Base-by-base conservation (phyloP, 1,140 invertebrate genomes). In the Bombus balteatus region DNA sequence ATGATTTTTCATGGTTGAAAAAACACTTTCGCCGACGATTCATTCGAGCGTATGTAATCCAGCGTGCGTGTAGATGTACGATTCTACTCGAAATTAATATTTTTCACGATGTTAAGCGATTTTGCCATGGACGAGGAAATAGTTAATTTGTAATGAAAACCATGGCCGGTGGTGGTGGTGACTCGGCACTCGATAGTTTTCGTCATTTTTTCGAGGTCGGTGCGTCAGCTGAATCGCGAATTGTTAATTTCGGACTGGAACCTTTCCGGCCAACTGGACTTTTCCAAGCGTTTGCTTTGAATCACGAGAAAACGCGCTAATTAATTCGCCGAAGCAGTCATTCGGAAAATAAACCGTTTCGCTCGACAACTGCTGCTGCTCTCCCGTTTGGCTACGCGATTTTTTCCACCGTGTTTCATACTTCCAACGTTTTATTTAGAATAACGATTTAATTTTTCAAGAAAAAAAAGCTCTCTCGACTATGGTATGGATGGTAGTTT, bases 311-410 rank as follows among this genome's bases (percentile, higher is more conserved):
- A 83, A 62, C 73, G 73, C 41, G 53, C 28, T 72, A 76, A 76
- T 86, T 83, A 83, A 86, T 86, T 71, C 66, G n/a, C 41, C 62
- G 28, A 37, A 15, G 57, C 62, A 41, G n/a, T 70, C 47, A 39
- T 59, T 39, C 39, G 41, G 66, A 83, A 77, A 86, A 77, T 86
- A 78, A 86, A 83, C 59, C 65, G 47, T 76, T 82, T 82, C 25
- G n/a, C 73, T 37, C 53, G 47, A 15, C 10, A 73, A 71, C n/a
- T 37, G 66, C 2, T 43, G 22, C 28, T 59, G 32, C 39, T 4
- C 18, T 3, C 12, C 39, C 5, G 10, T 66, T 53, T 25, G n/a
- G 15, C 8, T 25, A 13, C 25, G 6, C 32, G 41, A 74, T 82
- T 47, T 82, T 66, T 57, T 81, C 66, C 66, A 13, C 47, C 12